Base-by-base conservation (phyloP, 1,140 invertebrate genomes). In the Acromyrmex heyeri region DNA sequence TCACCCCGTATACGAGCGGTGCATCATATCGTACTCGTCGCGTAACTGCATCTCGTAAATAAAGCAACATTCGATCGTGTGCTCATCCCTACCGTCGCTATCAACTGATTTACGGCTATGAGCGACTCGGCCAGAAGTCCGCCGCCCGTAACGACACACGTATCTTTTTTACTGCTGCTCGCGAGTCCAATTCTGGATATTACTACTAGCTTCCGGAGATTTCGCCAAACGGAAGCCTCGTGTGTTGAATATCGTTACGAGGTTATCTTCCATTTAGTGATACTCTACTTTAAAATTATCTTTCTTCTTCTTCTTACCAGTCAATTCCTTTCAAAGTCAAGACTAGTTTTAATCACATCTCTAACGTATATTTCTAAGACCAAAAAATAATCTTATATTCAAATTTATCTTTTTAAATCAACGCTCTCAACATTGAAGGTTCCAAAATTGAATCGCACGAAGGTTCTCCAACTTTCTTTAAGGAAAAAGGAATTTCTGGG, bases 21-120 rank as follows among this genome's bases (percentile, higher is more conserved):
- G 90, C 90, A 91, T 91, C 90, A 90, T 21, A 0, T 91, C 89
- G 81, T 38, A 50, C 44, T 62, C 57, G 65, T 76, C 83, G 77
- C 76, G 79, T 67, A 44, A 44, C 38, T 89, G 87, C 85, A 89
- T 91, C 90, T 90, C 90, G 87, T 91, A 91, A 91, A 91, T 91
- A 91, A 89, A 91, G 87, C 86, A 91, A 67, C 87, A 50, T 87
- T 87, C 87, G 90, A 91, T 89, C 90, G 87, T 86, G 87, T 65
- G 16, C 30, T 77, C 27, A 44, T 79, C 77, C 24, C 76, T 76
- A 27, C 59, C 48, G 65, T 81, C 77, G 70, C 65, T 87, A 70
- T 70, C 81, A 72, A 65, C 70, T 69, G 88, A 89, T 89, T 89
- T 86, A 90, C 53, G 50, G 24, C 75, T 44, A 61, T 53, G 55